Percentiles rank a stretch among this genome's conserved stretches.
phyloP scores from a whole-genome alignment of 2,113 vertebrate genomes.

The Procavia capensis region DNA sequence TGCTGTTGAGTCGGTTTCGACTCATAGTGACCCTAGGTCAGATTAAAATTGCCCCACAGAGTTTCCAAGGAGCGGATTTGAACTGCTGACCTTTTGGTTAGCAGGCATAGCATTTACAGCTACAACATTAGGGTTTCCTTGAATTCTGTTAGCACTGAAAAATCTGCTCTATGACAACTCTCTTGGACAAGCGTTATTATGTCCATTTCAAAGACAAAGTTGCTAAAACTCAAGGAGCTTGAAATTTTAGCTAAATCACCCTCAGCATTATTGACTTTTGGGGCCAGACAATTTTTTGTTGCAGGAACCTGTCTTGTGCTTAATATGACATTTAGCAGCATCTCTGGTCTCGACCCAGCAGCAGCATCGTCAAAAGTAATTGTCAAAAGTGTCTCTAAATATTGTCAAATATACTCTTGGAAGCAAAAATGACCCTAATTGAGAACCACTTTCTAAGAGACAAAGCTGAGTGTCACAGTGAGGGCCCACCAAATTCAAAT shows the following conservation, averaged over 20 bases:
- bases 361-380: neutral
- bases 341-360: neutral
- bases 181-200: neutral
- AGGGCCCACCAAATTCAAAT: too few relatives aligned
- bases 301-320: neutral
- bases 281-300: neutral
- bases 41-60: too few relatives aligned
- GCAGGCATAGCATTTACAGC: too few relatives aligned
- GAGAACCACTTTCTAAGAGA: neutral
- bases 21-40: too few relatives aligned
- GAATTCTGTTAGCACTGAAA: neutral
- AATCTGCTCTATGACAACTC: neutral
- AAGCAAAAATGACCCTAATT: neutral
- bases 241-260: neutral
- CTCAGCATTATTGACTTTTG: neutral
- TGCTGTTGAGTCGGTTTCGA: too few relatives aligned
- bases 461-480: neutral
- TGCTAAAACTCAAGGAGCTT: neutral
- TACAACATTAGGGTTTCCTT: too few relatives aligned
- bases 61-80: too few relatives aligned
- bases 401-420: neutral
- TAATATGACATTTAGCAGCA: neutral
- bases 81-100: too few relatives aligned
- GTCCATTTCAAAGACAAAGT: constrained; percentile 20
- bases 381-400: neutral